Conservation (phyloP, 2,888 invertebrate genomes). For the Amphipyra tragopoginis region DNA sequence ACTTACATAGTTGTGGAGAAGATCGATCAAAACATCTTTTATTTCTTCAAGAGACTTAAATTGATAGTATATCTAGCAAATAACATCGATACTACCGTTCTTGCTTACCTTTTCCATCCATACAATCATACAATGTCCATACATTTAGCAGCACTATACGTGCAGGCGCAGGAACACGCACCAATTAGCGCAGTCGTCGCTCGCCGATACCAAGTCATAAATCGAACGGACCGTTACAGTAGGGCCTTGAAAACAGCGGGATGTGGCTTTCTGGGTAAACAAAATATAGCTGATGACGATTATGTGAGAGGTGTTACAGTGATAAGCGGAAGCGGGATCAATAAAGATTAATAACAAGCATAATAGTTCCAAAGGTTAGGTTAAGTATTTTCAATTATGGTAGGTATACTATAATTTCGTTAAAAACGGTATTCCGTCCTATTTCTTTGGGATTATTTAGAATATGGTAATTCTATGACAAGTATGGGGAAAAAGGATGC, state of each 20-base stretch:
- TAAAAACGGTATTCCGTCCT: too few species aligned
- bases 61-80: too few species aligned
- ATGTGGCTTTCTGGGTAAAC: neutral
- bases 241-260: conserved; percentile 61
- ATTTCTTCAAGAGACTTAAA: too few species aligned
- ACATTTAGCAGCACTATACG: conserved; percentile 48
- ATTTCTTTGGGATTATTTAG: too few species aligned
- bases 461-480: too few species aligned
- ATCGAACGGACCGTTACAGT: conserved; percentile 76
- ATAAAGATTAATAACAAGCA: neutral
- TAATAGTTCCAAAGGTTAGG: too few species aligned
- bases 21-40: too few species aligned
- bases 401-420: too few species aligned
- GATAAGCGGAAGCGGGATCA: neutral
- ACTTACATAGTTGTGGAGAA: too few species aligned
- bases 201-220: conserved; percentile 76
- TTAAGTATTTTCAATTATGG: too few species aligned
- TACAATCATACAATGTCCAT: conserved; percentile 35
- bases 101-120: conserved; percentile 2
- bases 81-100: neutral
- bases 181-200: conserved; percentile 81
- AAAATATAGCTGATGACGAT: conserved; percentile 2
- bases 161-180: conserved; percentile 75
- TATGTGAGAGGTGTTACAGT: neutral
- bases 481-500: too few species aligned